phyloP scores from a whole-genome alignment of 2,888 invertebrate genomes.

The Megaustenia siamemsis region DNA sequence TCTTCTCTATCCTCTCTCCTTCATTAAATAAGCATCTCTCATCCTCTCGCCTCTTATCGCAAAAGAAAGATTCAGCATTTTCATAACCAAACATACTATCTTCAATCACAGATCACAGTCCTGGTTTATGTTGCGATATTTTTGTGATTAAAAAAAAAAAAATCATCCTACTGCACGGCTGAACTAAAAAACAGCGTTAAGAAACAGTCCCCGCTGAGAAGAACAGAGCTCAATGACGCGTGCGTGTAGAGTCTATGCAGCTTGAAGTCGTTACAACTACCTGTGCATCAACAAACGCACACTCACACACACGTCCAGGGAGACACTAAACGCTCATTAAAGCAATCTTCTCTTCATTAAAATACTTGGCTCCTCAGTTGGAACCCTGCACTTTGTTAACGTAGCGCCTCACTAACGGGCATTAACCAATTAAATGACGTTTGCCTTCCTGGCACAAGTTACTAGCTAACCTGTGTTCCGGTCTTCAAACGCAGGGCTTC shows the following conservation, averaged over 20 bases:
- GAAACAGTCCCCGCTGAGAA: neutral
- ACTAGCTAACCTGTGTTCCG: neutral
- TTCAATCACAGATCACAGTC: too few species aligned
- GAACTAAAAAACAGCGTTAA: neutral
- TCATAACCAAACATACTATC: too few species aligned
- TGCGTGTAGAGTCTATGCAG: neutral
- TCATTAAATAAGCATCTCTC: too few species aligned
- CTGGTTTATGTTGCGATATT: too few species aligned
- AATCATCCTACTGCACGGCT: neutral
- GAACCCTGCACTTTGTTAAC: neutral
- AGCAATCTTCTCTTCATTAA: conserved; percentile 4
- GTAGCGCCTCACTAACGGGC: neutral
- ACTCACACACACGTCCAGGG: neutral
- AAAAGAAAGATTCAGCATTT: too few species aligned
- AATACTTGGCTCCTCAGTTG: conserved; percentile 4
- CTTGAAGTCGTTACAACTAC: neutral
- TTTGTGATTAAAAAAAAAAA: neutral
- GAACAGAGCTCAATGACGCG: neutral
- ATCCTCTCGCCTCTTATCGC: too few species aligned
- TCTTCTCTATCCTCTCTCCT: too few species aligned
- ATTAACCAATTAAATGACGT: neutral
- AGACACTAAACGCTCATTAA: neutral
- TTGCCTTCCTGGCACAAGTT: neutral
- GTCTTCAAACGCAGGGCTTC: neutral
- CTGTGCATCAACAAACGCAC: neutral